phyloP scores from a whole-genome alignment of 2,888 invertebrate species.

The Tipula vernalis region DNA sequence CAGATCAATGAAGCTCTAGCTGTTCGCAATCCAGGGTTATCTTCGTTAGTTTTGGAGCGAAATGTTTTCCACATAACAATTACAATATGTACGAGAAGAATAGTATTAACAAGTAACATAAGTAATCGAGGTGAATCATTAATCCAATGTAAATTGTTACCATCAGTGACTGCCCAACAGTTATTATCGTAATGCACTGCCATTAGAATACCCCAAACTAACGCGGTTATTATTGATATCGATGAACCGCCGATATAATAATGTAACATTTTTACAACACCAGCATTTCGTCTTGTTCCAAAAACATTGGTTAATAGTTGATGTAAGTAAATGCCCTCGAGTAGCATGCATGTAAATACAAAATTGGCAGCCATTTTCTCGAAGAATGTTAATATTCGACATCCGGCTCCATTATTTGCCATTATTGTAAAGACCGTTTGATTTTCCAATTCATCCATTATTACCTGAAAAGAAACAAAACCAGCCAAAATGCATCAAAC shows the following conservation, averaged over 20 bases:
- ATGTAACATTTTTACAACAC: constrained; percentile 33
- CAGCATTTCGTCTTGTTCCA: constrained; percentile 33
- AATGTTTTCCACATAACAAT: constrained; percentile 51
- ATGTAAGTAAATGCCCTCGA: constrained; percentile 52
- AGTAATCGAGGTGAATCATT: constrained; percentile 45
- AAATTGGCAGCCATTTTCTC: constrained; percentile 43
- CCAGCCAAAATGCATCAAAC: not conserved
- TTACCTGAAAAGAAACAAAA: constrained; percentile 26
- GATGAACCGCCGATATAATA: constrained; percentile 38
- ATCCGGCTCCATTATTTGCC: constrained; percentile 39
- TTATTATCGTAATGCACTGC: constrained; percentile 38
- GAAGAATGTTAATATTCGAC: constrained; percentile 41
- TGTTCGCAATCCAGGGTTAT: constrained; percentile 31
- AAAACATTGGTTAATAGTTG: constrained; percentile 53
- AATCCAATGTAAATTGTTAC: constrained; percentile 45
- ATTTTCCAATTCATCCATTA: constrained; percentile 39
- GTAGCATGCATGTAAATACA: constrained; percentile 56
- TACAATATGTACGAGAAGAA: constrained; percentile 49
- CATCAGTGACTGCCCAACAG: constrained; percentile 49
- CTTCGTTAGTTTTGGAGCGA: constrained; percentile 27
- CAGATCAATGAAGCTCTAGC: constrained; percentile 52
- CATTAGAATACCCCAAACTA: constrained; percentile 44
- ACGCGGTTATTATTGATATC: constrained; percentile 41
- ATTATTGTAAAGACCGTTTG: constrained; percentile 31
- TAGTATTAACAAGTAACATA: constrained; percentile 44